These are phyloP conservation scores for Acanthornis magna DNA, from an alignment of 2,797 vertebrate species.

Conservation along the genomic window DNA sequence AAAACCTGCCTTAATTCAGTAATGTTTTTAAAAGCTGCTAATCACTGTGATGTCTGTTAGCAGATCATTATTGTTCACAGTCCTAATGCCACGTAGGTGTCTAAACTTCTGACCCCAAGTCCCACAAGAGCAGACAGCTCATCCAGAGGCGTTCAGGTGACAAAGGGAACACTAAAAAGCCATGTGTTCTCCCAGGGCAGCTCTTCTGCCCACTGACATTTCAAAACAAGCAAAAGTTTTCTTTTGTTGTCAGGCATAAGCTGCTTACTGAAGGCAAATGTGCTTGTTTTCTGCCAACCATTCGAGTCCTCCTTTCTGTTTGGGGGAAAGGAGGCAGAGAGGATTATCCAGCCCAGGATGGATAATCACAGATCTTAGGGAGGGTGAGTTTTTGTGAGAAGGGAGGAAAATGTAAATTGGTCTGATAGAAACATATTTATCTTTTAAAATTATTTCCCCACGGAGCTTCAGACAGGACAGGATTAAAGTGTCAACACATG, in stretches of 20 bases:
- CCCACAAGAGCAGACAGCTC: not conserved
- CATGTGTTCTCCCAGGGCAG: conserved; percentile 28
- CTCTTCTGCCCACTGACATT: conserved; percentile 64
- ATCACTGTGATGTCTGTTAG: not conserved
- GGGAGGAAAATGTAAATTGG: not conserved
- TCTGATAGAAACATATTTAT: not conserved
- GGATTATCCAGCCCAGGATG: not conserved
- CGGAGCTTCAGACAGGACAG: accelerated
- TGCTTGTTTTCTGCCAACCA: not conserved
- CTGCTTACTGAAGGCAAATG: conserved; percentile 28
- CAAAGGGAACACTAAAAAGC: not conserved
- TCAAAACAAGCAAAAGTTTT: conserved; percentile 56
- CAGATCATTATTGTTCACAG: not conserved
- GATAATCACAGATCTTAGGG: not conserved
- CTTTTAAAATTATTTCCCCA: not conserved
- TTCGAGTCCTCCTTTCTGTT: not conserved
- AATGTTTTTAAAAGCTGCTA: not conserved
- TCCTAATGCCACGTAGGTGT: not conserved
- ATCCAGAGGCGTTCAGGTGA: conserved; percentile 1
- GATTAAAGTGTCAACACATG: not conserved
- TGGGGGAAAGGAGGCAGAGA: not conserved
- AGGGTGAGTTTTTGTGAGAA: not conserved
- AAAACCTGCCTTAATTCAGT: not conserved
- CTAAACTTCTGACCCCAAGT: not conserved
- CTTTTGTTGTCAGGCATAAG: conserved; percentile 52